Evolutionary conservation across 2,888 invertebrate genomes (phyloP), one percentile per base, ranked within the genome.

Genomic region (Agonopterix heracliana): DNA sequence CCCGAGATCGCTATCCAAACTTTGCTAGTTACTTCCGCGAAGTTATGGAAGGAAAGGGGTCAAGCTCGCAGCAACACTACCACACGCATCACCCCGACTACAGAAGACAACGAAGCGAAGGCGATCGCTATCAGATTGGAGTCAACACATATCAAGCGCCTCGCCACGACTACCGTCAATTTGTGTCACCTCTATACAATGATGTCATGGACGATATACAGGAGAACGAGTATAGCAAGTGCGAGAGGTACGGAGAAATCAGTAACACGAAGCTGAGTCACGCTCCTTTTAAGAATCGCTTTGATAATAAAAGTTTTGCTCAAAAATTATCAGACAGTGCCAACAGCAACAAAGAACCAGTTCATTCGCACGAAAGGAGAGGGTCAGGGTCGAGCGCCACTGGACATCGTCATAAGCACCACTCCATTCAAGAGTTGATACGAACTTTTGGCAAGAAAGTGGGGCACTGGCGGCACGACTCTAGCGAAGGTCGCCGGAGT

Each of bases 391-490:
- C 84, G 11, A 79, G 78, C 54, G 13, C 11, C 7, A 59, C 60
- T 5, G 71, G 79, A 12, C 69, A 66, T 62, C 81, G 70, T 44
- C 89, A 91, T 61, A 91, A 92, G 66, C 91, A 91, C 66, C 92
- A 93, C 75, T 92, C 94, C 26, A 93, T 95, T 63, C 94, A 94
- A 66, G 95, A 95, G 66, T 79, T 95, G 74, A 92, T 95, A 46
- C 90, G 93, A 59, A 92, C 93, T 63, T 93, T 95, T 60, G 92
- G 94, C 17, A 93, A 94, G 69, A 93, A 93, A 73, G 90, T 95
- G 46, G 92, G 93, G 17, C 90, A 93, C 60, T 94, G 94, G 90
- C 89, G 94, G 44, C 87, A 91, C 48, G 92, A 92, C 54, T 54
- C 71, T 2, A 62, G 68, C 38, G 91, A 91, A 54, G 89, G 87